Evolutionary conservation across 2,888 invertebrate genomes (phyloP), one percentile per base, ranked within the genome.

Genomic region (Plebejus argus): DNA sequence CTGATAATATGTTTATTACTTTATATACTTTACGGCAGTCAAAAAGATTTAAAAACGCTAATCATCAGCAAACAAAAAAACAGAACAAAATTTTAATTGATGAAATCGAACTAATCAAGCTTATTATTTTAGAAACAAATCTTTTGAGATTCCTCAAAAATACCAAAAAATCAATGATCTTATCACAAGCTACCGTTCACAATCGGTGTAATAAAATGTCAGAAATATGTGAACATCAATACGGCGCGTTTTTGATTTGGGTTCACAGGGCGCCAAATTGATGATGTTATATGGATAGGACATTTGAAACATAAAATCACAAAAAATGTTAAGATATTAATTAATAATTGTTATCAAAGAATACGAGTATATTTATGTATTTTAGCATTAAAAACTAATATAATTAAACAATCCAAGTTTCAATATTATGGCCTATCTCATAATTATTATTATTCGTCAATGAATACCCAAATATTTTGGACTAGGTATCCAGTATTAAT

Each of bases 171-270:
- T 80, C 80, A 76, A 76, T 18, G 72, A 45, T 72, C 45, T 72
- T 72, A 72, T 72, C 72, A 12, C 72, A 70, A 76, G 61, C 89
- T 88, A 88, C 89, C 84, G 88, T 87, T 85, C 85, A 84, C 85
- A 78, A 75, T 53, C 28, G 79, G 80, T 81, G 81, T 79, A 81
- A 85, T 90, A 89, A 89, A 89, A 84, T 79, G 81, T 76, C 80
- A 82, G 84, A 87, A 84, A 87, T 88, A 89, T 87, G 82, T 81
- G 80, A 82, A 80, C 85, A 85, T 86, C 85, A 85, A 88, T 87
- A 35, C 10, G 84, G 79, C 79, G 72, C 77, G 45, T 81, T 84
- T 85, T 86, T 86, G 85, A 82, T 74, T 84, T 71, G 70, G 28
- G 7, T 28, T 5, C 18, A 66, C 6, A 6, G 33, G 18, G 15